Evolutionary conservation across 2,797 vertebrate genomes (phyloP).

Genomic region (Brotula barbata): DNA sequence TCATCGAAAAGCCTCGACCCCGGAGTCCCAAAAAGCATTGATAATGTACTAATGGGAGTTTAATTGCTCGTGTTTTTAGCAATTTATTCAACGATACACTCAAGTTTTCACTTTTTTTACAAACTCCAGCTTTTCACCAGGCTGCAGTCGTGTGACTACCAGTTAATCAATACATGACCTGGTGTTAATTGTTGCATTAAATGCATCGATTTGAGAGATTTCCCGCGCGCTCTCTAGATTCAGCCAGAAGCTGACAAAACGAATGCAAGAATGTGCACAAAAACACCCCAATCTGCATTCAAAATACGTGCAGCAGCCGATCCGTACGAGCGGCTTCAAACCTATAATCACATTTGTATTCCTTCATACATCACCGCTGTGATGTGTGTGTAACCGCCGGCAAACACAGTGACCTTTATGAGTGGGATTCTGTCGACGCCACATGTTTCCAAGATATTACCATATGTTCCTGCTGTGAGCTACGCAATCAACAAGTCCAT

Average conservation of each 20-base stretch:
- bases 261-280: too few relatives aligned
- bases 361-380: constrained; percentile 12
- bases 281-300: too few relatives aligned
- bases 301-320: too few relatives aligned
- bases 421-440: constrained; percentile 15
- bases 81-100: too few relatives aligned
- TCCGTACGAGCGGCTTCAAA: too few relatives aligned
- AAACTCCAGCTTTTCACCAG: not conserved
- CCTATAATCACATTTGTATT: not conserved
- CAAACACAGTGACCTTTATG: constrained; percentile 31
- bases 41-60: too few relatives aligned
- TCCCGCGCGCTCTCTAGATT: too few relatives aligned
- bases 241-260: too few relatives aligned
- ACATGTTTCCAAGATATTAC: constrained; percentile 21
- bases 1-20: not conserved
- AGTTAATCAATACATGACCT: constrained; percentile 28
- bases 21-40: not conserved
- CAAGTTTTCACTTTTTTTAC: constrained; percentile 9
- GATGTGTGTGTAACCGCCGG: constrained; percentile 13
- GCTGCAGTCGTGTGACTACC: constrained; percentile 9
- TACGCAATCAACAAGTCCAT: constrained; percentile 21
- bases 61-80: too few relatives aligned
- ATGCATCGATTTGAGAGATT: constrained; percentile 35
- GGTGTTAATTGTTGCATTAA: constrained; percentile 45
- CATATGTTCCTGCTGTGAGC: constrained; percentile 49